phyloP scores from a whole-genome alignment of 2,888 invertebrate species.

The Gandaritis pyraliata region DNA sequence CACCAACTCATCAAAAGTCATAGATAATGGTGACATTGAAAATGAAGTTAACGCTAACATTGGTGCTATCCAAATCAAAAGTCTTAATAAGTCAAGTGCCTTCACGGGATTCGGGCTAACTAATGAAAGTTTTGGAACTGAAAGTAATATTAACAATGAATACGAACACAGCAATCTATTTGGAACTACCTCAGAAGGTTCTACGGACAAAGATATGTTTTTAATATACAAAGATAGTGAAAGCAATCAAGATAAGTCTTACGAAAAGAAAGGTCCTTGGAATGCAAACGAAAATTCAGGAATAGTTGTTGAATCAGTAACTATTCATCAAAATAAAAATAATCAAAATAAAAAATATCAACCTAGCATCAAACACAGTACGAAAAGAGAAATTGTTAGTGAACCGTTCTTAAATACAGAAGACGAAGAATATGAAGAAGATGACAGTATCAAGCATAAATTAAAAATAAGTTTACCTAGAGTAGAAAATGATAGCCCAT shows the following conservation, averaged over 20 bases:
- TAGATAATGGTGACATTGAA: conserved; percentile 37
- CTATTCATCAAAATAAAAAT: conserved; percentile 36
- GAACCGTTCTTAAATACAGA: conserved; percentile 37
- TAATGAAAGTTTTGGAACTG: conserved; percentile 28
- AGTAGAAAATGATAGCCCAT: conserved; percentile 52
- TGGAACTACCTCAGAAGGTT: conserved; percentile 45
- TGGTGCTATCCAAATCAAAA: conserved; percentile 25
- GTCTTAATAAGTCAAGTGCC: conserved; percentile 39
- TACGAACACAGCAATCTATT: conserved; percentile 34
- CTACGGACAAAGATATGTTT: conserved; percentile 62
- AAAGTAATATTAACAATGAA: conserved; percentile 28
- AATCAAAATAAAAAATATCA: conserved; percentile 7
- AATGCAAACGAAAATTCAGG: conserved; percentile 41
- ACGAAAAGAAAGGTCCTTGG: conserved; percentile 40
- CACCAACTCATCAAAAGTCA: conserved; percentile 52
- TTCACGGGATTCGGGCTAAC: conserved; percentile 39
- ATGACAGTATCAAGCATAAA: conserved; percentile 54
- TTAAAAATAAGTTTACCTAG: conserved; percentile 60
- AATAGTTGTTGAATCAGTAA: conserved; percentile 43
- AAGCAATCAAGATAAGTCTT: conserved; percentile 42
- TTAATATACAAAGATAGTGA: conserved; percentile 66
- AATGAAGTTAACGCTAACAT: conserved; percentile 13
- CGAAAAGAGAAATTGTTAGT: conserved; percentile 22
- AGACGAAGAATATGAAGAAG: conserved; percentile 45
- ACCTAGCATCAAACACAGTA: conserved; percentile 11